Base-by-base conservation (phyloP, 2,888 invertebrate species). In the Microplitis deprimator region DNA sequence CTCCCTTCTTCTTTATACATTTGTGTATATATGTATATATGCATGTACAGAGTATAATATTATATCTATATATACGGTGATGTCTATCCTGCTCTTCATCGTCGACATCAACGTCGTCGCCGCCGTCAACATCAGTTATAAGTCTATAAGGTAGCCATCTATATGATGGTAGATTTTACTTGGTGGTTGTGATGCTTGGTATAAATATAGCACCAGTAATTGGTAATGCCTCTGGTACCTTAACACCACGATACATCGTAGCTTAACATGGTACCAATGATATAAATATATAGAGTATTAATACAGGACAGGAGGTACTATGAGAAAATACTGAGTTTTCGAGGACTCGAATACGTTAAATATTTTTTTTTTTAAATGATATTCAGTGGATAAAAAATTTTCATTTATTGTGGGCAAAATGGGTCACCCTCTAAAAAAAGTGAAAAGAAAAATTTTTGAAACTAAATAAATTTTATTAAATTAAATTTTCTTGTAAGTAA, bases 1-100 rank as follows among this genome's bases (percentile, higher is more conserved):
- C 83, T 80, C 80, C 67, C 61, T 79, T 59, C 20, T 17, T 61
- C 67, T 68, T 61, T 67, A 41, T 62, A 39, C 38, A n/a, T 67
- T 38, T 10, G 7, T 61, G 8, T 16, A 6, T 20, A 17, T 8
- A 50, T 20, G 20, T 16, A 6, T 71, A 68, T 64, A 59, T 73
- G 69, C 69, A 59, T 76, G 40, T 68, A 69, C 72, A 68, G 50
- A 4, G 13, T 50, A 50, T 8, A 50, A 10, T 3, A 10, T 10
- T 50, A 50, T 8, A 50, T 50, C 10, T 50, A 10, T 50, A 13
- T 8, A 50, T 50, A 50, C 50, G 13, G 50, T 50, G 13, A 50
- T 50, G 13, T 13, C 69, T 68, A 67, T 61, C 73, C 67, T 40
- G 64, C 64, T 29, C 39, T 16, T 71, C 75, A 39, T 39, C 71